These are phyloP conservation scores for Orthonychiurus folsomi DNA, from an alignment of 2,888 invertebrate genomes.

Conservation along the genomic window DNA sequence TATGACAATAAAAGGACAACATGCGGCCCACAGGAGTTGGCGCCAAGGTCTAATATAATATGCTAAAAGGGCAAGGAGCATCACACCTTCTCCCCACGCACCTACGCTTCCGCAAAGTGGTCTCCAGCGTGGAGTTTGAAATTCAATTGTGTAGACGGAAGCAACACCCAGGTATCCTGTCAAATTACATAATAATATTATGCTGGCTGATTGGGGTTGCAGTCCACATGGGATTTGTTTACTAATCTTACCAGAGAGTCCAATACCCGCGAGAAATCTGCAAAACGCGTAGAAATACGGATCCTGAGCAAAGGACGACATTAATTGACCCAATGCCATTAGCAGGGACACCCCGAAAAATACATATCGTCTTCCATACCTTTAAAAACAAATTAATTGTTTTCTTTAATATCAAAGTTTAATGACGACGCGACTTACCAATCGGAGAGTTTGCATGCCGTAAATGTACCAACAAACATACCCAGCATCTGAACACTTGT, in stretches of 20 bases:
- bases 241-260: constrained; percentile 24
- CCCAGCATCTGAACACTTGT: constrained; percentile 35
- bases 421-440: constrained; percentile 20
- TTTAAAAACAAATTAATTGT: no score
- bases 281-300: constrained; percentile 29
- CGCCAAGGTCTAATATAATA: constrained; percentile 35
- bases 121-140: constrained; percentile 33
- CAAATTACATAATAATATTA: background rate
- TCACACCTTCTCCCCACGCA: constrained; percentile 35
- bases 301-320: constrained; percentile 17
- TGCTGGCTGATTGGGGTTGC: no score
- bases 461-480: constrained; percentile 34
- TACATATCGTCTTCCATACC: constrained; percentile 22
- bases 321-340: constrained; percentile 19
- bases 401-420: no score
- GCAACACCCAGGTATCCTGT: constrained; percentile 31
- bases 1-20: constrained; percentile 30
- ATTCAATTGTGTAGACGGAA: constrained; percentile 36
- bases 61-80: constrained; percentile 29
- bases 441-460: constrained; percentile 33
- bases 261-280: constrained; percentile 28
- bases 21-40: constrained; percentile 25
- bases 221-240: no score
- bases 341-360: constrained; percentile 17
- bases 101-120: constrained; percentile 30